Conservation (phyloP, 2,888 invertebrate genomes). For the Caenorhabditis plicata region DNA sequence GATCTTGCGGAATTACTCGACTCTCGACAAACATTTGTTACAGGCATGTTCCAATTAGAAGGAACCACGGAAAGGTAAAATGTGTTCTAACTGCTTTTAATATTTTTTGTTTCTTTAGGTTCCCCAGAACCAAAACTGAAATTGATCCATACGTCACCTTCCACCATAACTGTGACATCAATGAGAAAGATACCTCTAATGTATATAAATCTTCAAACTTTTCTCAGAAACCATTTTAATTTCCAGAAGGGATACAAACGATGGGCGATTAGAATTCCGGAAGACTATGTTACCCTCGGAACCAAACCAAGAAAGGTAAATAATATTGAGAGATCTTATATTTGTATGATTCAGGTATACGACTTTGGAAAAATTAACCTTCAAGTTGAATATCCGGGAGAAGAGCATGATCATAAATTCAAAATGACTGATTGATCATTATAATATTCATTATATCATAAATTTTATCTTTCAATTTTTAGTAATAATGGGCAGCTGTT, state of each 20-base stretch:
- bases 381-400: slow-evolving; percentile 36
- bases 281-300: slow-evolving; percentile 42
- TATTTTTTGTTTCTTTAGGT: too few relatives aligned
- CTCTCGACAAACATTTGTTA: slow-evolving; percentile 31
- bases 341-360: too few relatives aligned
- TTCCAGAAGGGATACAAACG: slow-evolving; percentile 38
- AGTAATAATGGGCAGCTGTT: too few relatives aligned
- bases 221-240: background rate
- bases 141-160: slow-evolving; percentile 40
- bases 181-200: slow-evolving; percentile 33
- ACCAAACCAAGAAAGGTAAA: slow-evolving; percentile 31
- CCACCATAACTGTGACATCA: slow-evolving; percentile 36
- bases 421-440: slow-evolving; percentile 28
- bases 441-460: too few relatives aligned
- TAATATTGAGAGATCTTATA: too few relatives aligned
- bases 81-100: background rate
- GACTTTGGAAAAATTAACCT: slow-evolving; percentile 42
- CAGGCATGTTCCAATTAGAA: slow-evolving; percentile 43
- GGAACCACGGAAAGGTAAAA: slow-evolving; percentile 33
- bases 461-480: too few relatives aligned
- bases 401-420: slow-evolving; percentile 33
- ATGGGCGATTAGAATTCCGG: slow-evolving; percentile 35
- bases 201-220: slow-evolving; percentile 2
- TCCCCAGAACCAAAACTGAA: slow-evolving; percentile 39
- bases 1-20: slow-evolving; percentile 36